phyloP scores from a whole-genome alignment of 2,888 invertebrate species.

The Drosophila leonis region DNA sequence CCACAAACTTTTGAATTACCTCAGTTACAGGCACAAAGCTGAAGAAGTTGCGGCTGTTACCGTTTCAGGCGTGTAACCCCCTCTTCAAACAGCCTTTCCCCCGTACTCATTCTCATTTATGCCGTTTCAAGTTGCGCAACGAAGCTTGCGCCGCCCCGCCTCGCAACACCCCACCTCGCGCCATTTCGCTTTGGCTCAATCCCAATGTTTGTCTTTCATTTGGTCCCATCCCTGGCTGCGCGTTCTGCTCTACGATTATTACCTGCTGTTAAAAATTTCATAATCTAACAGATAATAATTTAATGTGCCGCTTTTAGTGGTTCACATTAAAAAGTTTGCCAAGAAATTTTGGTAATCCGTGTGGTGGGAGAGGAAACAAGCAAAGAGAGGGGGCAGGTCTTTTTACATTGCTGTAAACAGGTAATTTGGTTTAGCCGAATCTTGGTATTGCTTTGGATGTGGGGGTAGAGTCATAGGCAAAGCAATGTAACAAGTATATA shows the following conservation, averaged over 20 bases:
- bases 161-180: background rate
- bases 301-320: conserved; percentile 79
- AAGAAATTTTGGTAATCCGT: conserved; percentile 46
- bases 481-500: background rate
- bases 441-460: background rate
- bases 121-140: conserved; percentile 80
- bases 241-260: conserved; percentile 73
- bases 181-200: conserved; percentile 12
- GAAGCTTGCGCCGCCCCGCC: conserved; percentile 49
- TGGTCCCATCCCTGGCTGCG: conserved; percentile 9
- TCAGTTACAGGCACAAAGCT: conserved; percentile 61
- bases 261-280: conserved; percentile 81
- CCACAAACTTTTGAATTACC: conserved; percentile 77
- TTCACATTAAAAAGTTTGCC: conserved; percentile 74
- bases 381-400: conserved; percentile 6
- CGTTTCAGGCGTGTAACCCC: conserved; percentile 52
- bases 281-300: conserved; percentile 81
- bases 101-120: conserved; percentile 65
- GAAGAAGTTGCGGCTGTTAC: conserved; percentile 50
- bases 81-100: background rate
- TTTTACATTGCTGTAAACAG: conserved; percentile 74
- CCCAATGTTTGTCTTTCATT: conserved; percentile 76
- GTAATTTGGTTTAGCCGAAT: conserved; percentile 65
- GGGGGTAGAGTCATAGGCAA: conserved; percentile 1
- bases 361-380: background rate